Base-by-base conservation (phyloP, 1,140 invertebrate species). In the Heliothis virescens region DNA sequence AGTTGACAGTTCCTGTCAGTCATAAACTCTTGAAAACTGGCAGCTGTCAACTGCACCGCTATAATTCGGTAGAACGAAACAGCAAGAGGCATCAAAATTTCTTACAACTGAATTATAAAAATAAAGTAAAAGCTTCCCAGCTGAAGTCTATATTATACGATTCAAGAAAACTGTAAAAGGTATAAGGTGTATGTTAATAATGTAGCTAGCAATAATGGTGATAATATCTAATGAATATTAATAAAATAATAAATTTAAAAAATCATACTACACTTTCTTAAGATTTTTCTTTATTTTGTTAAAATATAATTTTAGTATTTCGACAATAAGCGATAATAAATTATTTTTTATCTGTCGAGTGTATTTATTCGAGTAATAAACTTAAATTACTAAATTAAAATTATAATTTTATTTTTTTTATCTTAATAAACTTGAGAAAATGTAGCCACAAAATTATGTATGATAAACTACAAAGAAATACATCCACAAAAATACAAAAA, bases 401-500 rank as follows among this genome's bases (percentile, higher is more conserved):
- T n/a, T 59, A 21, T 13, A 11, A 60, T 29, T 41, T 10, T n/a
- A 9, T 5, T 41, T 7, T 7, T 41, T 41, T 41, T 41, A 9
- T 5, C 34, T 7, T 12, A 11, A 48, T 0, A 26, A 7, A n/a
- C 21, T 76, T 34, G 11, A 59, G 62, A 78, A 69, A 78, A 29
- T 50, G 60, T 13, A 55, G 62, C 55, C 5, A 53, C 16, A 47
- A 67, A 29, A 57, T 21, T 52, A 67, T 26, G 26, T 67, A 75
- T 78, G 75, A 78, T 78, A 78, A 65, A 78, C 52, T 67, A 78
- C 48, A 78, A 78, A 78, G 48, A 69, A 65, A 78, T 67, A 67
- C 50, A 67, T 34, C 1, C 47, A 65, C 60, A 65, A 63, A 3
- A 26, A 75, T 82, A 80, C 21, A 80, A 48, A 74, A 65, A 57